Evolutionary conservation across 1,140 invertebrate genomes (phyloP).

Genomic region (Meteorus sp.): DNA sequence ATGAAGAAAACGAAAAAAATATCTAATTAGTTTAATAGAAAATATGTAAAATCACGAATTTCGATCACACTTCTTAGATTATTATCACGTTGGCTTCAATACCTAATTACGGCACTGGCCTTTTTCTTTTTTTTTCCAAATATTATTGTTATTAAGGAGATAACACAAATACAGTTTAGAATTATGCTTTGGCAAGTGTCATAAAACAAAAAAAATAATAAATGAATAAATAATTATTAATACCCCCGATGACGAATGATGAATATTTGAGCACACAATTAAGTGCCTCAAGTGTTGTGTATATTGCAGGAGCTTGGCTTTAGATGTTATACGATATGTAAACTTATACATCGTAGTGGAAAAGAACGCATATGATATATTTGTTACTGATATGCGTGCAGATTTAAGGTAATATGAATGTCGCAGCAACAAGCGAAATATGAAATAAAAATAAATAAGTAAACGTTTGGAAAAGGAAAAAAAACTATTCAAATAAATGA

Average conservation of each 20-base stretch:
- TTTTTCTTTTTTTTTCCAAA: constrained; percentile 39
- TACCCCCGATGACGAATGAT: constrained; percentile 29
- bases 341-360: constrained; percentile 45
- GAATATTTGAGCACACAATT: constrained; percentile 58
- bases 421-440: constrained; percentile 39
- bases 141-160: constrained; percentile 48
- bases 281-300: constrained; percentile 61
- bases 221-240: no score
- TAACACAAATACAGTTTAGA: constrained; percentile 53
- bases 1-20: no score
- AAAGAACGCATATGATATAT: constrained; percentile 57
- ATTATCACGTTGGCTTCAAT: constrained; percentile 15
- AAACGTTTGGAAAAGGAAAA: constrained; percentile 27
- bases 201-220: no score
- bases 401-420: constrained; percentile 51
- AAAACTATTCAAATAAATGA: constrained; percentile 52
- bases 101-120: constrained; percentile 46
- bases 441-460: constrained; percentile 43
- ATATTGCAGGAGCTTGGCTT: constrained; percentile 58
- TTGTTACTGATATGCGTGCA: constrained; percentile 58
- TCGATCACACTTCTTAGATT: constrained; percentile 7
- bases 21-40: no score
- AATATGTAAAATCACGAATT: neutral
- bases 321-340: constrained; percentile 59
- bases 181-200: constrained; percentile 55